Base-by-base conservation (phyloP, 2,797 vertebrate species). In the Peromyscus attwateri region DNA sequence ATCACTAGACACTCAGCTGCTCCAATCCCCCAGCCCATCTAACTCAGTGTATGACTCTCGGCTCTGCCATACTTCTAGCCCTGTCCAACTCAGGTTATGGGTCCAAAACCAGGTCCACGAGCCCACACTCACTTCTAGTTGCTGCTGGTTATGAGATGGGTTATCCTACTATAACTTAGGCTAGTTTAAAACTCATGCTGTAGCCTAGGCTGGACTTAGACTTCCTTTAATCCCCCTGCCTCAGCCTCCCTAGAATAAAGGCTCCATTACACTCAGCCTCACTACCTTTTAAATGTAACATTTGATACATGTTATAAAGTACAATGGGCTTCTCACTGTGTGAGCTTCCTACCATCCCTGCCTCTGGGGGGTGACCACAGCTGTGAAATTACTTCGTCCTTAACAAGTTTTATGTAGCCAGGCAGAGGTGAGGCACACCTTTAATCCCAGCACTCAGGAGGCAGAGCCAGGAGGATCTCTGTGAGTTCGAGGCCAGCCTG, bases 371-470 rank as follows among this genome's bases (percentile, higher is more conserved):
- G 83, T 40, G 88, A 87, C 29, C 52, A 83, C 83, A 34, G 52
- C 66, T 46, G 90, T 88, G 6, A 55, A 55, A 55, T 34, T 87
- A 87, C 19, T 40, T 92, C 77, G n/a, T 46, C 79, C 90, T 76
- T 87, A 83, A 89, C 79, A 64, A 80, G 29, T 73, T 93, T 93
- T 77, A 93, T 43, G 88, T 96, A 52, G 52, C 52, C 13, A 52
- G 52, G 52, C 13, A 14, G 52, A 52, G 52, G 52, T 52, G 13
- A 52, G 52, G 52, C 52, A 13, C 3, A 1, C 52, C 52, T 52
- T 52, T 52, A 52, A 52, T 52, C 52, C 52, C 52, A 52, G 52
- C 52, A 13, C 52, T 52, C 52, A 52, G 52, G 52, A 52, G 52
- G 52, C 52, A 52, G 52, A 52, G 52, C 52, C 52, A 52, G 52